phyloP scores from a whole-genome alignment of 1,140 invertebrate genomes.

The Drosophila serrata region DNA sequence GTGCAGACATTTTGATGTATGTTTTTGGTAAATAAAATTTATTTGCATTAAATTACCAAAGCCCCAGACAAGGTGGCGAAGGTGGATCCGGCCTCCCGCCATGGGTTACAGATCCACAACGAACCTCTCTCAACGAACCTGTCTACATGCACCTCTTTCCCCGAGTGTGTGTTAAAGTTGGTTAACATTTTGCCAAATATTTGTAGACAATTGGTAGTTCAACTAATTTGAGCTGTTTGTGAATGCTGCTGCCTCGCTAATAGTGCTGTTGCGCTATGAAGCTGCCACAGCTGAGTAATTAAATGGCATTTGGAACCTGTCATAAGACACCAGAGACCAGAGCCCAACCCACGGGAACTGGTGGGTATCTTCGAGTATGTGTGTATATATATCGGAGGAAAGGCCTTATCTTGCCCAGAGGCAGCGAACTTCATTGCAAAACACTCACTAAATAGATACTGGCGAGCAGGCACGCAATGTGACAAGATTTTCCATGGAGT shows the following conservation, averaged over 20 bases:
- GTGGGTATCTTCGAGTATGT: constrained; percentile 17
- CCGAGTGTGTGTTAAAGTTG: constrained; percentile 14
- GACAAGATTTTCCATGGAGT: constrained; percentile 60
- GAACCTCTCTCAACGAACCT: not conserved
- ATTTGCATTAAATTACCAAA: constrained; percentile 82
- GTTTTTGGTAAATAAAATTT: constrained; percentile 82
- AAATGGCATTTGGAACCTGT: constrained; percentile 64
- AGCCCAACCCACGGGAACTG: constrained; percentile 52
- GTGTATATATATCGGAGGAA: not conserved
- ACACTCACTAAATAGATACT: constrained; percentile 46
- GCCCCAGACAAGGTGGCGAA: constrained; percentile 62
- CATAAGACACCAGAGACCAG: constrained; percentile 31
- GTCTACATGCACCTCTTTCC: not conserved
- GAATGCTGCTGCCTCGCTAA: constrained; percentile 28
- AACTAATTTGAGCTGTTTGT: constrained; percentile 76
- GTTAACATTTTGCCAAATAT: constrained; percentile 80
- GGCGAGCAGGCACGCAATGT: constrained; percentile 61
- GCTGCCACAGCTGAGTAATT: constrained; percentile 72
- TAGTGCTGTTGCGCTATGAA: constrained; percentile 24
- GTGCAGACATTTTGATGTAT: constrained; percentile 83
- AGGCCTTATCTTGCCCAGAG: constrained; percentile 77
- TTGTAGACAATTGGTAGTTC: constrained; percentile 83
- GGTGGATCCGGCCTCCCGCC: constrained; percentile 17
- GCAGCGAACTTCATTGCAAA: constrained; percentile 84
- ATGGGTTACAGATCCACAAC: constrained; percentile 11